Evolutionary conservation across 2,888 invertebrate species (phyloP).

Genomic region (Chloromyia formosa): DNA sequence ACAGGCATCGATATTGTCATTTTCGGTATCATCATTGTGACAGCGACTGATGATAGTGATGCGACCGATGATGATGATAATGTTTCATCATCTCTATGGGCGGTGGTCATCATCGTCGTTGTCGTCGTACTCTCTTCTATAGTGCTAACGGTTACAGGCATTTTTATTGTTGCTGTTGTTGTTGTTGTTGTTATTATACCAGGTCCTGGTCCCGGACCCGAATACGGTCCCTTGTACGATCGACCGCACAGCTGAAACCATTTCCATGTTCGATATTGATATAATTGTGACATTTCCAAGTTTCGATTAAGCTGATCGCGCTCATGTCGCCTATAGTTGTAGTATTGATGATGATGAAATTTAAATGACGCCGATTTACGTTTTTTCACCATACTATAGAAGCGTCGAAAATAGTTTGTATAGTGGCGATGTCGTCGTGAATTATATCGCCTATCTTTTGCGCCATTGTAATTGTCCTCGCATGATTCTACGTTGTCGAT

Average conservation of each 20-base stretch:
- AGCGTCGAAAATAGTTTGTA: not conserved
- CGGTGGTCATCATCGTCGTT: no score
- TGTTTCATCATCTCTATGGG: not conserved
- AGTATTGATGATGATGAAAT: no score
- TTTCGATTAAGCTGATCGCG: no score
- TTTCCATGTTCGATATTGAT: conserved; percentile 36
- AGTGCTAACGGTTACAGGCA: no score
- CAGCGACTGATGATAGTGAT: not conserved
- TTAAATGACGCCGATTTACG: no score
- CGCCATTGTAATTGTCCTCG: no score
- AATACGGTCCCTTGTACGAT: conserved; percentile 47
- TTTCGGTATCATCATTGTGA: not conserved
- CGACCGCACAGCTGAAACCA: conserved; percentile 44
- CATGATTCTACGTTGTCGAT: no score
- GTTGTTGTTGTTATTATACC: not conserved
- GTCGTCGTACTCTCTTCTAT: no score
- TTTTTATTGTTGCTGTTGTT: no score
- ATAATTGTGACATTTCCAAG: not conserved
- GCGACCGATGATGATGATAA: not conserved
- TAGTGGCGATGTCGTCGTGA: conserved; percentile 15
- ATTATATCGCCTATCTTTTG: not conserved
- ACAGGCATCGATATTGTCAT: not conserved
- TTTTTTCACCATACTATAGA: not conserved
- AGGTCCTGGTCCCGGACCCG: conserved; percentile 48
- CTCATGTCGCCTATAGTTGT: no score